Evolutionary conservation across 2,888 invertebrate genomes (phyloP).

Genomic region (Cosmopolites sordidus): DNA sequence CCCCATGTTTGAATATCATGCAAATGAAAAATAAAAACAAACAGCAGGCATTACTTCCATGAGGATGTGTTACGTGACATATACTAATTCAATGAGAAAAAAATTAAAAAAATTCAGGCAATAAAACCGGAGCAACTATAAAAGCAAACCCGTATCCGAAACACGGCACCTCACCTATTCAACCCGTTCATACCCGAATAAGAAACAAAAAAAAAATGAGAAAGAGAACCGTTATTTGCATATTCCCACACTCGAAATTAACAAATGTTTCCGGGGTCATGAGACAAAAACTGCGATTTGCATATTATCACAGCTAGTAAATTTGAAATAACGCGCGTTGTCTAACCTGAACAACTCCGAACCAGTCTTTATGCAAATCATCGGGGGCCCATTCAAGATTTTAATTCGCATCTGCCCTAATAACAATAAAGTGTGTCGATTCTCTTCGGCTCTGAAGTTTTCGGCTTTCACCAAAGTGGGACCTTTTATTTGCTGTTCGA

Average conservation of each 20-base stretch:
- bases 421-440: conserved; percentile 20
- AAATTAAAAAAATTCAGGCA: too few relatives aligned
- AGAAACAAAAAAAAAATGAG: background rate
- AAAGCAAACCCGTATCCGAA: background rate
- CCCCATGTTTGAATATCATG: too few relatives aligned
- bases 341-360: conserved; percentile 17
- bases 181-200: background rate
- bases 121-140: background rate
- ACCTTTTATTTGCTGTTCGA: background rate
- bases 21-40: too few relatives aligned
- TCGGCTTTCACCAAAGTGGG: background rate
- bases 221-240: background rate
- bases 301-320: conserved; percentile 36
- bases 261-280: conserved; percentile 16
- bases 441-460: background rate
- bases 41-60: too few relatives aligned
- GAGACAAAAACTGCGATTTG: conserved; percentile 30
- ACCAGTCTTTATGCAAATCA: conserved; percentile 32
- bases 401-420: conserved; percentile 35
- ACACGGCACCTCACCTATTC: conserved; percentile 1
- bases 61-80: too few relatives aligned
- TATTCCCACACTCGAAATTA: conserved; percentile 16
- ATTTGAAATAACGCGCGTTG: conserved; percentile 34
- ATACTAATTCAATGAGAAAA: too few relatives aligned
- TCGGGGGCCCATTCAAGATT: conserved; percentile 30